Evolutionary conservation across 2,888 invertebrate species (phyloP).

Genomic region (Metopia argyrocephala): DNA sequence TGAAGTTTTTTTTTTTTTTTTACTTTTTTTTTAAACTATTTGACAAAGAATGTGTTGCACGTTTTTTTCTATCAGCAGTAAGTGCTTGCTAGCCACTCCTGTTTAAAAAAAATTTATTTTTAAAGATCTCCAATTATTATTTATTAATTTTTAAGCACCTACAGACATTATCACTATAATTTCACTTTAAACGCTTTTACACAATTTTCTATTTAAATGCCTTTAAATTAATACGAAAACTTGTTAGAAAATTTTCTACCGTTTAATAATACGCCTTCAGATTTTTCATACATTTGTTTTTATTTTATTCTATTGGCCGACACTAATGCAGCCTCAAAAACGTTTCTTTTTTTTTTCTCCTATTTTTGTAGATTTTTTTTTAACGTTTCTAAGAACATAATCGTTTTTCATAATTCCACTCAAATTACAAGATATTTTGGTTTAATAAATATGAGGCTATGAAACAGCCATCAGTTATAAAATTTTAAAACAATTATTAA

Average conservation of each 20-base stretch:
- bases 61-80: no score
- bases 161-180: background rate
- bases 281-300: slow-evolving; percentile 1
- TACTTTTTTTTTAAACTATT: no score
- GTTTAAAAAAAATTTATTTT: no score
- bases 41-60: no score
- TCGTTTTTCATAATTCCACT: slow-evolving; percentile 64
- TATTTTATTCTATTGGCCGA: slow-evolving; percentile 33
- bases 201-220: background rate
- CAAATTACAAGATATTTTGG: slow-evolving; percentile 58
- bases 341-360: background rate
- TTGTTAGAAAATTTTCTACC: slow-evolving; percentile 41
- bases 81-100: no score
- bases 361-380: slow-evolving; percentile 25
- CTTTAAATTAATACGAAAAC: slow-evolving; percentile 2
- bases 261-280: slow-evolving; percentile 58
- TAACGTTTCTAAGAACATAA: slow-evolving; percentile 44
- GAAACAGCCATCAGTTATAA: slow-evolving; percentile 59
- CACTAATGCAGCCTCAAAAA: slow-evolving; percentile 35
- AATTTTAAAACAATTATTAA: slow-evolving; percentile 65
- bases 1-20: no score
- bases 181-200: background rate
- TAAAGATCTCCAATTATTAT: background rate
- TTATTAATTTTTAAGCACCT: background rate
- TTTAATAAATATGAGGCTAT: slow-evolving; percentile 55